phyloP scores from a whole-genome alignment of 2,113 vertebrate species.

The Perccottus glenii region DNA sequence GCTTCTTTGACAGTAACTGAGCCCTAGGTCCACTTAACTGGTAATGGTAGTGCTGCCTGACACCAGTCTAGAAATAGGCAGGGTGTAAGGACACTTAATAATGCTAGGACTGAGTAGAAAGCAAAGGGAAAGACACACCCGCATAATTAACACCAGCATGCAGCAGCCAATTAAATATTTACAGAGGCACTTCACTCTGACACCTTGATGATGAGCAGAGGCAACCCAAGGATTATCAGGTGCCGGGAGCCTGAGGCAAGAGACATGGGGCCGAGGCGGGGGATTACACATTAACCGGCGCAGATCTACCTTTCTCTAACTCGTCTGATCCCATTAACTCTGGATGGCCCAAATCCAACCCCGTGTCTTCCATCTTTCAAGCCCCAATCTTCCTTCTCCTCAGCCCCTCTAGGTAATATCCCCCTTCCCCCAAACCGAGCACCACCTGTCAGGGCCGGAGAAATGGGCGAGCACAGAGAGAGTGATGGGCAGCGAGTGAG shows the following conservation, averaged over 20 bases:
- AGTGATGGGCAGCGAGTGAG: constrained; percentile 53
- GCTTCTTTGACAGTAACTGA: too few relatives aligned
- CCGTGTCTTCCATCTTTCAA: constrained; percentile 40
- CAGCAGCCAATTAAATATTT: constrained; percentile 84
- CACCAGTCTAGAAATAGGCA: not conserved
- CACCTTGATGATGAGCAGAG: constrained; percentile 75
- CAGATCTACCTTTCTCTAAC: constrained; percentile 68
- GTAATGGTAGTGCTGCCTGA: not conserved
- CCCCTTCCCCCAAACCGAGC: constrained; percentile 31
- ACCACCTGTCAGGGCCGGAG: constrained; percentile 54
- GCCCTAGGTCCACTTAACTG: too few relatives aligned
- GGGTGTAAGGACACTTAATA: constrained; percentile 8
- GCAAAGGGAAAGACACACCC: constrained; percentile 55
- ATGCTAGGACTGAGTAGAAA: constrained; percentile 23
- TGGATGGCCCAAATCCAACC: constrained; percentile 51
- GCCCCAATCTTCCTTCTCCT: constrained; percentile 11
- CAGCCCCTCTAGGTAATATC: constrained; percentile 13
- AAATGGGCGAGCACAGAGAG: constrained; percentile 47
- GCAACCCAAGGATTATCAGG: constrained; percentile 75
- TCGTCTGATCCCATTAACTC: constrained; percentile 79
- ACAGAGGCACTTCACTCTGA: constrained; percentile 73
- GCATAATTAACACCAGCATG: constrained; percentile 76
- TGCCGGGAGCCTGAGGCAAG: constrained; percentile 59
- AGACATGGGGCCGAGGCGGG: constrained; percentile 53
- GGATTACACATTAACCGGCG: constrained; percentile 78